Evolutionary conservation across 2,113 vertebrate genomes (phyloP).

Genomic region (Polyodon spathula): DNA sequence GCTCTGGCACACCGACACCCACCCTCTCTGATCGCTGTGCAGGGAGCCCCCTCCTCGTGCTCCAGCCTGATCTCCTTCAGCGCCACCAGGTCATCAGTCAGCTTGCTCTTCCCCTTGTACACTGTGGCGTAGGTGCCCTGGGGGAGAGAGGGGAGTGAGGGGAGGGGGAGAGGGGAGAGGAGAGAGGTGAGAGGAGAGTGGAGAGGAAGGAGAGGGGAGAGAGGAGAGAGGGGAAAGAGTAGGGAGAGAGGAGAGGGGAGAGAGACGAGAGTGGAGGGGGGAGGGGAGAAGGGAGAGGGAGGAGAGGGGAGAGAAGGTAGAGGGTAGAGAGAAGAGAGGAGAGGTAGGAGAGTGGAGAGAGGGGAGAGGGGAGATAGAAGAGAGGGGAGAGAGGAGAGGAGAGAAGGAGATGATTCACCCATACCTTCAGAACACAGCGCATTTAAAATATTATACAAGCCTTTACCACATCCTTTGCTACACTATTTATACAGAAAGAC

Average conservation of each 20-base stretch:
- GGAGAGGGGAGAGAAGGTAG: not conserved
- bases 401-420: too few species aligned
- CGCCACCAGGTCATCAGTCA: slow-evolving; percentile 62
- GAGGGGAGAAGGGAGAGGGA: not conserved
- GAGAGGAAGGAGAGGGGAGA: too few species aligned
- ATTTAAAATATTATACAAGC: too few species aligned
- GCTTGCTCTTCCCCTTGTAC: slow-evolving; percentile 62
- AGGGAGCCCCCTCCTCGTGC: slow-evolving; percentile 64
- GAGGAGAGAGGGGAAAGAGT: too few species aligned
- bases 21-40: slow-evolving; percentile 67
- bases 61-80: slow-evolving; percentile 62
- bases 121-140: slow-evolving; percentile 66
- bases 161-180: too few species aligned
- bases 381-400: too few species aligned
- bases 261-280: not conserved
- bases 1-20: slow-evolving; percentile 14
- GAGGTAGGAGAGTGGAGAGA: not conserved
- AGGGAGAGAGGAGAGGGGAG: too few species aligned
- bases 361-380: too few species aligned
- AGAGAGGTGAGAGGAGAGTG: too few species aligned
- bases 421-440: too few species aligned
- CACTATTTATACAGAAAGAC: too few species aligned
- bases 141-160: not conserved
- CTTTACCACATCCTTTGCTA: too few species aligned
- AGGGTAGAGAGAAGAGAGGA: not conserved